Base-by-base conservation (phyloP, 1,140 invertebrate species). In the Listronotus bonariensis region DNA sequence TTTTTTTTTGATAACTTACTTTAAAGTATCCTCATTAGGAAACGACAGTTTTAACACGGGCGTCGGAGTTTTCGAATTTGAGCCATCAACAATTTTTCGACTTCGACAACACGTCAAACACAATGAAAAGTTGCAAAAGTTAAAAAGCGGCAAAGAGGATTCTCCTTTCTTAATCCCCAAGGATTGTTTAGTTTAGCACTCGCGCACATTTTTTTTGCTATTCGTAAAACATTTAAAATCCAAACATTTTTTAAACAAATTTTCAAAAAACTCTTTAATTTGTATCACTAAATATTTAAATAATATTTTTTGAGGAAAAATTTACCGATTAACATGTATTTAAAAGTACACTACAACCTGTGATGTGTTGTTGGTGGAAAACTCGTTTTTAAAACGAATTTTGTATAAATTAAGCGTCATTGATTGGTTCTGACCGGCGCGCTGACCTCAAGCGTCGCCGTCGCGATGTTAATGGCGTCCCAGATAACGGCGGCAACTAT, bases 391-490 rank as follows among this genome's bases (percentile, higher is more conserved):
- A 48, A n/a, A 59, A 68, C 68, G 59, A 65, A 65, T 62, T 60
- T 63, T 63, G 42, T 56, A 53, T 61, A 56, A 58, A 57, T 52
- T 60, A 57, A 56, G 52, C 64, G 42, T 63, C 73, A 73, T 74
- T 73, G 73, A 74, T 74, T 74, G 54, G 57, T 57, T 62, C 40
- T 73, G 71, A 72, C 71, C 72, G 71, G 62, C 67, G 70, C 67
- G 63, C 61, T 72, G 71, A 65, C 71, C 71, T 68, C 51, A 46
- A 55, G 42, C 65, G 54, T 48, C 58, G 60, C 10, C 53, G 53
- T 43, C 60, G 17, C 46, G 41, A 59, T 18, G 48, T 20, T 56
- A 40, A 56, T 48, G 40, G 11, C 59, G 59, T 11, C 59, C 59
- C 17, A 62, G 32, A 55, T 54, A 32, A 38, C n/a, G 31, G 49